Percentiles rank a stretch among this genome's conserved stretches.
These are phyloP conservation scores for Meriones psammophilus DNA, from an alignment of 2,797 vertebrate genomes.

Conservation along the genomic window DNA sequence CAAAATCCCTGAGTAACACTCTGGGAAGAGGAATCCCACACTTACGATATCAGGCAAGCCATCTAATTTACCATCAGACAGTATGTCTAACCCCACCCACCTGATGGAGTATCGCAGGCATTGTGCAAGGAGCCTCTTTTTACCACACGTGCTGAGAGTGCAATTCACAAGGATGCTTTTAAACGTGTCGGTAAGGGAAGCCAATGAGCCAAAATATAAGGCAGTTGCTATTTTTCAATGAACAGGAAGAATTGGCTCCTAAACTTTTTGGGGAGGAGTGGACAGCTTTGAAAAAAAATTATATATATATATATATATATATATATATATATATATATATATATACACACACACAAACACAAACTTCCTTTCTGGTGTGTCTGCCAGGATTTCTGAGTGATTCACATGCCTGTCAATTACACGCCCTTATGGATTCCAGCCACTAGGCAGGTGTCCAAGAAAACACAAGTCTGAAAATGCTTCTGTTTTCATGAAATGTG, in stretches of 20 bases:
- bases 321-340: not conserved
- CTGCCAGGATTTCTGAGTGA: conserved; percentile 78
- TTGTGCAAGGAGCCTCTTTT: conserved; percentile 44
- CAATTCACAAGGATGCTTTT: conserved; percentile 37
- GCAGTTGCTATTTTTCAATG: conserved; percentile 72
- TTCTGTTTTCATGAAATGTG: conserved; percentile 83
- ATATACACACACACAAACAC: not conserved
- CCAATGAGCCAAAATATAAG: conserved; percentile 66
- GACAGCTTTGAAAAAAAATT: conserved; percentile 38
- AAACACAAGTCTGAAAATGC: conserved; percentile 85
- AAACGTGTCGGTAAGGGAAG: conserved; percentile 8
- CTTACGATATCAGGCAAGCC: conserved; percentile 57
- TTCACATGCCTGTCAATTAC: conserved; percentile 84
- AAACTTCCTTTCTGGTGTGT: not conserved
- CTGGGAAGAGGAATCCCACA: conserved; percentile 46
- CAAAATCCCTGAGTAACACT: conserved; percentile 40
- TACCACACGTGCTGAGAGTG: conserved; percentile 15
- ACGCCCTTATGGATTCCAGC: conserved; percentile 81
- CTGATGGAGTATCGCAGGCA: not conserved
- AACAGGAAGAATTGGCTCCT: conserved; percentile 70
- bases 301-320: too few relatives aligned
- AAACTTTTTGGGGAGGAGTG: conserved; percentile 58
- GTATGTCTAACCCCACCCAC: conserved; percentile 47
- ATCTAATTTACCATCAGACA: conserved; percentile 69
- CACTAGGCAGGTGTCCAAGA: conserved; percentile 83